Evolutionary conservation across 2,113 vertebrate species (phyloP).

Genomic region (Neotragus pygmaeus): DNA sequence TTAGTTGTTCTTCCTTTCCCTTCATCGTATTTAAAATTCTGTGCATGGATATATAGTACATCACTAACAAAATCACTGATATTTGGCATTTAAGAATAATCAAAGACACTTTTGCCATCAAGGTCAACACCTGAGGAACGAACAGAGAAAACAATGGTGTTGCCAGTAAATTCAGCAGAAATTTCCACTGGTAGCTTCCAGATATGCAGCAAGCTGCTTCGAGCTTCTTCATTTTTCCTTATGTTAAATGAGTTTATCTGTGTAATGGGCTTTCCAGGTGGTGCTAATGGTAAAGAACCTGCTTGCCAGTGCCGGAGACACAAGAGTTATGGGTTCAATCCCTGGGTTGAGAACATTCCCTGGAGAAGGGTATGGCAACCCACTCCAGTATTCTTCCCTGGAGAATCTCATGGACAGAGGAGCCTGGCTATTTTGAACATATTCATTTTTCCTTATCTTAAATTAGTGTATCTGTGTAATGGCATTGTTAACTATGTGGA

Average conservation of each 20-base stretch:
- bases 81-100: neutral
- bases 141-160: fast-evolving
- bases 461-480: neutral
- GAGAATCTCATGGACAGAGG: neutral
- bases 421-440: neutral
- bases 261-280: neutral
- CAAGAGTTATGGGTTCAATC: neutral
- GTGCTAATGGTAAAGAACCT: neutral
- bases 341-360: neutral
- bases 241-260: neutral
- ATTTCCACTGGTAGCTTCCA: neutral
- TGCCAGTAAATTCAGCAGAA: neutral
- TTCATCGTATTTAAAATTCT: neutral
- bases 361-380: neutral
- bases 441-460: neutral
- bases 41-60: neutral
- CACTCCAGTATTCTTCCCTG: neutral
- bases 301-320: neutral
- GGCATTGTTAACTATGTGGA: neutral
- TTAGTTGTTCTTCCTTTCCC: neutral
- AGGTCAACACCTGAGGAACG: neutral
- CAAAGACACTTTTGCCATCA: neutral
- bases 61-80: neutral
- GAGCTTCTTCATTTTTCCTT: neutral
- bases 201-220: too few relatives aligned